A percentile compares a stretch with the other conserved stretches of the same genome.
phyloP scores from a whole-genome alignment of 2,113 vertebrate genomes.

The Xenopus tropicalis region UCB_Xtro_10.0 CM004450.2:136652001-136652500 shows the following conservation, averaged over 20 bases:
- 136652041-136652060: too few species aligned
- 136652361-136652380: constrained; percentile 22
- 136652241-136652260: constrained; percentile 20
- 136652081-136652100: too few species aligned
- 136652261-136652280: constrained; percentile 26
- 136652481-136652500: too few species aligned
- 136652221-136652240: constrained; percentile 11
- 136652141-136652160: neutral
- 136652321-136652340: constrained; percentile 13
- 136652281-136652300: constrained; percentile 20
- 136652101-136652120: too few species aligned
- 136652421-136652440: neutral
- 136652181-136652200: neutral
- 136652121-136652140: too few species aligned
- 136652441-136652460: too few species aligned
- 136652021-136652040: too few species aligned
- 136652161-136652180: neutral
- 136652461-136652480: too few species aligned
- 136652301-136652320: neutral
- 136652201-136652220: constrained; percentile 31
- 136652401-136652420: constrained; percentile 39
- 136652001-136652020: too few species aligned
- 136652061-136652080: too few species aligned
- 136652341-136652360: neutral
- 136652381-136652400: constrained; percentile 20